phyloP scores from a whole-genome alignment of 1,140 invertebrate genomes.

The Drosophila rufa region DNA sequence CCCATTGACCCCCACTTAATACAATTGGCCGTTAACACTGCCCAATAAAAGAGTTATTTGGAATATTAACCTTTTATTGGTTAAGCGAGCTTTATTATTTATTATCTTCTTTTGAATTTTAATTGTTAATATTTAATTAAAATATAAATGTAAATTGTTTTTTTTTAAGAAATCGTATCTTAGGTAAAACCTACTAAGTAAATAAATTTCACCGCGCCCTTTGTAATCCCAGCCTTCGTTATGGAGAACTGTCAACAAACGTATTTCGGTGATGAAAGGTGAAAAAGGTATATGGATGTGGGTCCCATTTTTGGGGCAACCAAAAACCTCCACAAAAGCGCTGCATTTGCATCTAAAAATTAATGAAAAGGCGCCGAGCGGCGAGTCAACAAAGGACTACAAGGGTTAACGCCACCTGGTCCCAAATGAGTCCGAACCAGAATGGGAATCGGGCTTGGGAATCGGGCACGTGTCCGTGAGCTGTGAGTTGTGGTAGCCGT shows the following conservation, averaged over 20 bases:
- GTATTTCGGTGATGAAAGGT: slow-evolving; percentile 28
- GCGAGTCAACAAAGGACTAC: slow-evolving; percentile 53
- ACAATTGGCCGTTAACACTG: background rate
- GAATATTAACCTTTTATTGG: too few species aligned
- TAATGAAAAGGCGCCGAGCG: slow-evolving; percentile 53
- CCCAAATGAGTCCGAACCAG: slow-evolving; percentile 20
- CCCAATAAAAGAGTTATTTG: background rate
- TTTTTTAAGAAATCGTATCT: background rate
- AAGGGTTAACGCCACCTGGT: slow-evolving; percentile 31
- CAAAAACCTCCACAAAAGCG: slow-evolving; percentile 12
- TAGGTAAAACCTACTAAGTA: background rate
- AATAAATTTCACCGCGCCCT: slow-evolving; percentile 10
- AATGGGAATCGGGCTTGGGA: background rate
- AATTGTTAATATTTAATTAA: background rate
- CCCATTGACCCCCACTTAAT: background rate
- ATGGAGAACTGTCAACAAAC: slow-evolving; percentile 22
- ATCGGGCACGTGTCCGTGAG: slow-evolving; percentile 41
- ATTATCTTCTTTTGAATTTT: background rate
- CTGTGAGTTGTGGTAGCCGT: slow-evolving; percentile 60
- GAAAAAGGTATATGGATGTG: slow-evolving; percentile 17
- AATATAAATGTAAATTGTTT: background rate
- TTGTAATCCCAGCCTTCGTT: background rate
- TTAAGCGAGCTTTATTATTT: too few species aligned
- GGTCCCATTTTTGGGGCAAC: slow-evolving; percentile 10
- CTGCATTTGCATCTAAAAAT: slow-evolving; percentile 50